phyloP scores from a whole-genome alignment of 2,797 vertebrate genomes.

The Champsocephalus esox region DNA sequence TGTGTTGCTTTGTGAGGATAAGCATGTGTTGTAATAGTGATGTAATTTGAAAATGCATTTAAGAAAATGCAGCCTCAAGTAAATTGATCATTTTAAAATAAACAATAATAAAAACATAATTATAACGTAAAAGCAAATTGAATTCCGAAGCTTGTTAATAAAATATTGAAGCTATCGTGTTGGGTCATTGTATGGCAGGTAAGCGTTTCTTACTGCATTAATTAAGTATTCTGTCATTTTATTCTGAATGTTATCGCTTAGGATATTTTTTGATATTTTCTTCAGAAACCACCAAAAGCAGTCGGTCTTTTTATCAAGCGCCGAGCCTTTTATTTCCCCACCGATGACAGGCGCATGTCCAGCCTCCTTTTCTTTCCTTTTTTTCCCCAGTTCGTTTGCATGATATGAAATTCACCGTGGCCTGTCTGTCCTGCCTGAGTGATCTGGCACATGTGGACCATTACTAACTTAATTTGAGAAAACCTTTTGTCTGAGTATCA shows the following conservation, averaged over 20 bases:
- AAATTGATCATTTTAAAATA: background rate
- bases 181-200: background rate
- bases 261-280: slow-evolving; percentile 2
- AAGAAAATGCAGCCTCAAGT: slow-evolving; percentile 2
- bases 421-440: slow-evolving; percentile 58
- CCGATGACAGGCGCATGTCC: slow-evolving; percentile 33
- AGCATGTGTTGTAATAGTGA: background rate
- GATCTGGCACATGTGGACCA: slow-evolving; percentile 76
- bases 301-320: background rate
- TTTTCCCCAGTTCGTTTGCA: slow-evolving; percentile 17
- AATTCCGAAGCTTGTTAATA: background rate
- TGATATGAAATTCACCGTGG: slow-evolving; percentile 49
- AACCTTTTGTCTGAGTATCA: slow-evolving; percentile 63
- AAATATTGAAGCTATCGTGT: background rate
- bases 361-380: slow-evolving; percentile 4
- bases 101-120: background rate
- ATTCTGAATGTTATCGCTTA: background rate
- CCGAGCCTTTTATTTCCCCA: background rate
- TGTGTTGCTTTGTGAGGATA: background rate
- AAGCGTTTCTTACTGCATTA: background rate
- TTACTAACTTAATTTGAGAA: slow-evolving; percentile 76
- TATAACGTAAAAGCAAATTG: background rate
- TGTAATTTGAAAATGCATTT: background rate
- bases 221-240: background rate
- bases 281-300: background rate